Conservation (phyloP, 1,140 invertebrate genomes). For the Sarcophaga bullata region DNA sequence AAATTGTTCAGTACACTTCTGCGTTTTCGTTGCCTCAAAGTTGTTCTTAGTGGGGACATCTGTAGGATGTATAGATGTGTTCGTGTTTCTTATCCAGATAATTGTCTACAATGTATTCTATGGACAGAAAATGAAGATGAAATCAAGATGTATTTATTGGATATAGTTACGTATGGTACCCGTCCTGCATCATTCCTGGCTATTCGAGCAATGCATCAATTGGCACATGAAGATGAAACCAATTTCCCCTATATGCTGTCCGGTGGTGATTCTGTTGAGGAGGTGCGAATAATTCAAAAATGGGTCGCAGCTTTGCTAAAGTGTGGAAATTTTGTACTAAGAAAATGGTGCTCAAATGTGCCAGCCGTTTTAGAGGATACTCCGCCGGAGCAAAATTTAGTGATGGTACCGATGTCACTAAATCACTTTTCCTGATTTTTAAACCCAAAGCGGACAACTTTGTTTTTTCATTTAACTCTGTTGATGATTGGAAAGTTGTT, state of each 20-base stretch:
- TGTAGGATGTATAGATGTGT: constrained; percentile 62
- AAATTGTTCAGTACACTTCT: constrained; percentile 56
- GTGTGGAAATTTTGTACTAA: constrained; percentile 57
- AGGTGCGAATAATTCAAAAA: constrained; percentile 31
- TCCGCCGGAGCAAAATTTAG: constrained; percentile 5
- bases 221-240: constrained; percentile 56
- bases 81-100: constrained; percentile 54
- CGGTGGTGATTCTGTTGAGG: constrained; percentile 49
- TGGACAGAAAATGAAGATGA: constrained; percentile 2
- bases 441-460: constrained; percentile 16
- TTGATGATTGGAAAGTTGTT: constrained; percentile 26
- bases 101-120: constrained; percentile 50
- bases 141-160: constrained; percentile 44
- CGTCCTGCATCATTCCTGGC: constrained; percentile 53
- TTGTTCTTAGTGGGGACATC: too few relatives aligned
- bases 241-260: constrained; percentile 55
- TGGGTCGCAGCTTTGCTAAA: constrained; percentile 48
- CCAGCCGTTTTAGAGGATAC: constrained; percentile 31
- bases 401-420: constrained; percentile 41
- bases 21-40: constrained; percentile 56
- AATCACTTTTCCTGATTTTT: constrained; percentile 34
- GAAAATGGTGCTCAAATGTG: constrained; percentile 64
- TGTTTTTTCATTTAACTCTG: neutral
- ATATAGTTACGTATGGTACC: constrained; percentile 51
- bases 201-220: constrained; percentile 51